A percentile compares a stretch with the other conserved stretches of the same genome.
phyloP scores from a whole-genome alignment of 2,888 invertebrate species.

The Pyrrhosoma nymphula region DNA sequence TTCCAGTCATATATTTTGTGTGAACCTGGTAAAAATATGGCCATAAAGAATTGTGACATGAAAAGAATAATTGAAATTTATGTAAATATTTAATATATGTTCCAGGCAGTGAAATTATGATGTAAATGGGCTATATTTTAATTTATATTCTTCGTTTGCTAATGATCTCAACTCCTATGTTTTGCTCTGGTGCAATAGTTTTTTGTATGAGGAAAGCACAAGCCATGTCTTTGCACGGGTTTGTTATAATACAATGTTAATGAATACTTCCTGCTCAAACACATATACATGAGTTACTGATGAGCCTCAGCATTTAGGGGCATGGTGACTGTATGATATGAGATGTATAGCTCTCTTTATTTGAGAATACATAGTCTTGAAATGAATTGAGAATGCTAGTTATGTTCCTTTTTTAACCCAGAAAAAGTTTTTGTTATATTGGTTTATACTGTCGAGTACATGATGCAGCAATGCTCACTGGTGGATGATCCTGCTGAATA shows the following conservation, averaged over 20 bases:
- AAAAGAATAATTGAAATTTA: slow-evolving; percentile 13
- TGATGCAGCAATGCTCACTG: background rate
- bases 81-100: slow-evolving; percentile 36
- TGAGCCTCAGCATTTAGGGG: slow-evolving; percentile 13
- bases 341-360: slow-evolving; percentile 60
- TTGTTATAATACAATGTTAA: slow-evolving; percentile 37
- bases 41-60: slow-evolving; percentile 37
- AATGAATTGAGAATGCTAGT: slow-evolving; percentile 33
- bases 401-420: slow-evolving; percentile 10
- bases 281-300: slow-evolving; percentile 41
- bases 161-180: slow-evolving; percentile 19
- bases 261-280: slow-evolving; percentile 36
- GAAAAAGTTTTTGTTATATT: background rate
- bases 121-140: slow-evolving; percentile 4
- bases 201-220: slow-evolving; percentile 43
- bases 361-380: slow-evolving; percentile 67
- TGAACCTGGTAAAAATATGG: slow-evolving; percentile 46
- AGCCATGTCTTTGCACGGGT: slow-evolving; percentile 15
- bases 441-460: background rate
- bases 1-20: slow-evolving; percentile 51
- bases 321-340: slow-evolving; percentile 30
- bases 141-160: slow-evolving; percentile 38
- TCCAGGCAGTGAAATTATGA: slow-evolving; percentile 1
- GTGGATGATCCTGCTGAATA: background rate
- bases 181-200: slow-evolving; percentile 28